Conservation (phyloP, 2,888 invertebrate genomes). For the Ellobium chinense region DNA sequence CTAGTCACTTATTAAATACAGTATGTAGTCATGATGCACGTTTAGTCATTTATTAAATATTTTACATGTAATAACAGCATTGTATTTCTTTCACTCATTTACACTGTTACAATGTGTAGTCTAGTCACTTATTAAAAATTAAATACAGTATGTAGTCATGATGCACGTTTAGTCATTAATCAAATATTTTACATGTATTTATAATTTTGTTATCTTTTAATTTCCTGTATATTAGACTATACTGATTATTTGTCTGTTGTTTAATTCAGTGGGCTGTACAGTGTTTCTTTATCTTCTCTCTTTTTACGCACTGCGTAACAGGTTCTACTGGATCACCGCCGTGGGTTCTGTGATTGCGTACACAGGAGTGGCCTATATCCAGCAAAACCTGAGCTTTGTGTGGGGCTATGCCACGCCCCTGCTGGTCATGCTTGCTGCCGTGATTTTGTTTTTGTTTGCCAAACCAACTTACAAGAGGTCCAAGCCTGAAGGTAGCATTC, state of each 20-base stretch:
- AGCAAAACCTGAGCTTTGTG: constrained; percentile 72
- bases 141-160: too few species aligned
- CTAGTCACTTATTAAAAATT: too few species aligned
- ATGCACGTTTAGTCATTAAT: too few species aligned
- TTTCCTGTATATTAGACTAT: background rate
- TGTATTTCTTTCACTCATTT: too few species aligned
- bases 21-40: too few species aligned
- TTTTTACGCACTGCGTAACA: constrained; percentile 44
- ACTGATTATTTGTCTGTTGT: background rate
- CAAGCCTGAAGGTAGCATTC: constrained; percentile 13
- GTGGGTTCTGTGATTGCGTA: constrained; percentile 71
- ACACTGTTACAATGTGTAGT: too few species aligned
- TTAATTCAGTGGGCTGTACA: background rate
- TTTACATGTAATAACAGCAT: too few species aligned
- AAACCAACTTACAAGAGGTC: background rate
- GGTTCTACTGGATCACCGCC: constrained; percentile 77
- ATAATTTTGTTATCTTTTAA: too few species aligned
- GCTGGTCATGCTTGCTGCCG: constrained; percentile 63
- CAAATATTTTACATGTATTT: too few species aligned
- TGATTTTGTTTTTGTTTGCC: constrained; percentile 61
- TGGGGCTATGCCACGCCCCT: constrained; percentile 70
- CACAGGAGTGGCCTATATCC: constrained; percentile 71
- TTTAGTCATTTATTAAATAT: too few species aligned
- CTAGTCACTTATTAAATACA: too few species aligned
- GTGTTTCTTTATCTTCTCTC: background rate